phyloP scores from a whole-genome alignment of 2,888 invertebrate species.

The Coelopa pilipes region DNA sequence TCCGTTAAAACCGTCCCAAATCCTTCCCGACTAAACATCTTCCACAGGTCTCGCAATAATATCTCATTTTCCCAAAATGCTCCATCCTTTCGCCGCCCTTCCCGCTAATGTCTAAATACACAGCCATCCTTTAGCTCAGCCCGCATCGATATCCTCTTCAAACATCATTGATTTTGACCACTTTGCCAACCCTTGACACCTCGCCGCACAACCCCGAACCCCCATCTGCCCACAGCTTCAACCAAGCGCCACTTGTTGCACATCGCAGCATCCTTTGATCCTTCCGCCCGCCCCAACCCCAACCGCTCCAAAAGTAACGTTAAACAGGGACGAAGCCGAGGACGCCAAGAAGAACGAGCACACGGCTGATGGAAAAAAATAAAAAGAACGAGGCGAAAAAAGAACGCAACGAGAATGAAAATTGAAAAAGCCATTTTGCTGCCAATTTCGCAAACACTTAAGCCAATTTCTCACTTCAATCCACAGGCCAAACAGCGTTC shows the following conservation, averaged over 20 bases:
- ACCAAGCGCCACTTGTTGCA: conserved; percentile 6
- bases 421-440: conserved; percentile 66
- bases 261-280: conserved; percentile 19
- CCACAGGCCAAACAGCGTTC: conserved; percentile 49
- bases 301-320: conserved; percentile 44
- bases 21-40: too few relatives aligned
- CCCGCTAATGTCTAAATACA: too few relatives aligned
- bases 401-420: conserved; percentile 55
- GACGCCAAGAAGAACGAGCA: too few relatives aligned
- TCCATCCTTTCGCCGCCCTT: too few relatives aligned
- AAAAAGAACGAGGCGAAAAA: background rate
- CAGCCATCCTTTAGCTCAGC: too few relatives aligned
- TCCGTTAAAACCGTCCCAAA: too few relatives aligned
- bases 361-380: background rate
- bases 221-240: background rate
- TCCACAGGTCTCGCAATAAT: too few relatives aligned
- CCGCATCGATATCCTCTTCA: conserved; percentile 28
- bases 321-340: conserved; percentile 42
- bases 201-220: background rate
- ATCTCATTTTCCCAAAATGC: too few relatives aligned
- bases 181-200: background rate
- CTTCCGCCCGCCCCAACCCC: background rate
- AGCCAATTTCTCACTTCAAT: conserved; percentile 65
- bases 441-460: conserved; percentile 66
- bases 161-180: conserved; percentile 36